Evolutionary conservation across 2,888 invertebrate genomes (phyloP).

Genomic region (Cryptosula pallasiana): DNA sequence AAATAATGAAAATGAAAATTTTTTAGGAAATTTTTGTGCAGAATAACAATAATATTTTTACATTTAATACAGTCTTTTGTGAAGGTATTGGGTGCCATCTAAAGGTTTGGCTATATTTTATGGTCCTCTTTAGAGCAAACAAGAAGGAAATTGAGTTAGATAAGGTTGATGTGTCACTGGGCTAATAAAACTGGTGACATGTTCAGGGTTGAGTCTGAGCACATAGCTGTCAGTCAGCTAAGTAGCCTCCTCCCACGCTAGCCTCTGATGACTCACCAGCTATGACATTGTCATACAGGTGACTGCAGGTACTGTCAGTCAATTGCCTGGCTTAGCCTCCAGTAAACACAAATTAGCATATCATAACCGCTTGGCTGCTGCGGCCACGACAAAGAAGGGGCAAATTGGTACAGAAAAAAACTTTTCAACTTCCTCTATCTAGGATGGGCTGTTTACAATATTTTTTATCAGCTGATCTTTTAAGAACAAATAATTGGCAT

Average conservation of each 20-base stretch:
- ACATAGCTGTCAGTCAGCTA: not conserved
- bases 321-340: constrained; percentile 10
- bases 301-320: not conserved
- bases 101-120: too few species aligned
- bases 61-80: too few species aligned
- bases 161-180: not conserved
- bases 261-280: not conserved
- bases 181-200: not conserved
- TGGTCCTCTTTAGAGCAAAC: not conserved
- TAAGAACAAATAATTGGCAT: too few species aligned
- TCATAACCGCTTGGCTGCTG: not conserved
- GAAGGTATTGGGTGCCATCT: too few species aligned
- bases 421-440: too few species aligned
- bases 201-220: not conserved
- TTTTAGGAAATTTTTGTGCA: too few species aligned
- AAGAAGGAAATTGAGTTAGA: not conserved
- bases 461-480: too few species aligned
- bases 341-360: constrained; percentile 15
- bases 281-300: not conserved
- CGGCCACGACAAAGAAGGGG: not conserved
- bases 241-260: not conserved
- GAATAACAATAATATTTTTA: too few species aligned
- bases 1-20: too few species aligned
- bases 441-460: too few species aligned
- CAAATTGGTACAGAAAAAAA: too few species aligned